Conservation (phyloP, 2,888 invertebrate genomes). For the Orthosia gracilis region DNA sequence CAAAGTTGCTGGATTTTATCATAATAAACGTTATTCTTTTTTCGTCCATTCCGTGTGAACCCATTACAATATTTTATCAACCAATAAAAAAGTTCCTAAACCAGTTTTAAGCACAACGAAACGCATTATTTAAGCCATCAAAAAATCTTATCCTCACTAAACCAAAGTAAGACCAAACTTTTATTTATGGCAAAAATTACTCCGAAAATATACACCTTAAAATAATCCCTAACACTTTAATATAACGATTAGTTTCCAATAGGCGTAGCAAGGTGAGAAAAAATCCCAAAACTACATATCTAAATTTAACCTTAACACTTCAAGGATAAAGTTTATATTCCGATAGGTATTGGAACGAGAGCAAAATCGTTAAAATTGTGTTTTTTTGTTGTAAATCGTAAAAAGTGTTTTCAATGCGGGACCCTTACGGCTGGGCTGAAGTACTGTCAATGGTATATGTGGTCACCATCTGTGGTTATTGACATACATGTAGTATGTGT, state of each 20-base stretch:
- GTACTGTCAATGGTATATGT: conserved; percentile 39
- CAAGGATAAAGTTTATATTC: background rate
- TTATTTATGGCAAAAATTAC: conserved; percentile 63
- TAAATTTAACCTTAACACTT: accelerated
- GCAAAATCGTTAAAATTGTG: conserved; percentile 43
- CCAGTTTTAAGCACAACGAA: conserved; percentile 2
- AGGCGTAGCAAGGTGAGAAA: conserved; percentile 7
- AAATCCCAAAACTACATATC: background rate
- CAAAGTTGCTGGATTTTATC: too few species aligned
- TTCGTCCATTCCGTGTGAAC: background rate
- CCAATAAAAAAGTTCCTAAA: conserved; percentile 5
- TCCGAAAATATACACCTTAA: background rate
- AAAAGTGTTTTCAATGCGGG: conserved; percentile 61
- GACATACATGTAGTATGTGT: background rate
- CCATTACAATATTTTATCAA: conserved; percentile 7
- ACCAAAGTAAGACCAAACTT: conserved; percentile 17
- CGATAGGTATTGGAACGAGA: background rate
- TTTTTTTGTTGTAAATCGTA: conserved; percentile 43
- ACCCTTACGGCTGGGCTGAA: conserved; percentile 38
- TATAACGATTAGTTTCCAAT: conserved; percentile 6
- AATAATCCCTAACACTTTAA: accelerated
- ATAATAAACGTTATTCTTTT: too few species aligned
- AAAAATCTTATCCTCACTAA: conserved; percentile 47
- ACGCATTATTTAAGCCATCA: conserved; percentile 10
- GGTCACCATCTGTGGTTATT: conserved; percentile 53